phyloP scores from a whole-genome alignment of 2,797 vertebrate genomes.

The Notolepis coatsorum region DNA sequence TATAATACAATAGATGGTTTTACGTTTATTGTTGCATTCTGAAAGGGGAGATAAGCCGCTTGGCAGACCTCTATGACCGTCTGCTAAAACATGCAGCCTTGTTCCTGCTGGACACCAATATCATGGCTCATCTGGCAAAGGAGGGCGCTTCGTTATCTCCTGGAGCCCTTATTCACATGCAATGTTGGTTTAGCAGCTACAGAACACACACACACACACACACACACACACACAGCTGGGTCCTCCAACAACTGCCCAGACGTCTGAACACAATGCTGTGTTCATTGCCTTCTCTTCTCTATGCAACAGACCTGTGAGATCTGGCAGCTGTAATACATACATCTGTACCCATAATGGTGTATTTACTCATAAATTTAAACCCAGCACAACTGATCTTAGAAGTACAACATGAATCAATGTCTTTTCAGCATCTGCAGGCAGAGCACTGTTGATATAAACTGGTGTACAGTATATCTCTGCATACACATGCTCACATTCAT shows the following conservation, averaged over 20 bases:
- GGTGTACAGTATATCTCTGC: conserved; percentile 5
- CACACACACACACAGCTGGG: conserved; percentile 18
- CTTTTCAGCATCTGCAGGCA: conserved; percentile 8
- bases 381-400: conserved; percentile 5
- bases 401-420: neutral
- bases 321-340: no score
- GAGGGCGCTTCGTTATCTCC: conserved; percentile 28
- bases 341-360: conserved; percentile 1
- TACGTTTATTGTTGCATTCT: conserved; percentile 26
- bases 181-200: conserved; percentile 52
- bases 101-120: conserved; percentile 52
- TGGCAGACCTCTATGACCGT: conserved; percentile 60
- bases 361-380: conserved; percentile 2
- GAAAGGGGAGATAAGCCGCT: conserved; percentile 40
- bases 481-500: conserved; percentile 55
- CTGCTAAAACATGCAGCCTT: conserved; percentile 33
- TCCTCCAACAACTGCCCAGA: neutral
- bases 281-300: neutral
- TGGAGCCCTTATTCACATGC: conserved; percentile 43
- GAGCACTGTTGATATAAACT: conserved; percentile 6
- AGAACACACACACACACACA: conserved; percentile 3
- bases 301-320: neutral
- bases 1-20: conserved; percentile 44
- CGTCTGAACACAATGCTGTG: neutral
- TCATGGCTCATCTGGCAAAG: conserved; percentile 55